Evolutionary conservation across 2,797 vertebrate genomes (phyloP), one percentile per base, ranked within the genome.

Genomic region (Ctenopoma kingsleyae): DNA sequence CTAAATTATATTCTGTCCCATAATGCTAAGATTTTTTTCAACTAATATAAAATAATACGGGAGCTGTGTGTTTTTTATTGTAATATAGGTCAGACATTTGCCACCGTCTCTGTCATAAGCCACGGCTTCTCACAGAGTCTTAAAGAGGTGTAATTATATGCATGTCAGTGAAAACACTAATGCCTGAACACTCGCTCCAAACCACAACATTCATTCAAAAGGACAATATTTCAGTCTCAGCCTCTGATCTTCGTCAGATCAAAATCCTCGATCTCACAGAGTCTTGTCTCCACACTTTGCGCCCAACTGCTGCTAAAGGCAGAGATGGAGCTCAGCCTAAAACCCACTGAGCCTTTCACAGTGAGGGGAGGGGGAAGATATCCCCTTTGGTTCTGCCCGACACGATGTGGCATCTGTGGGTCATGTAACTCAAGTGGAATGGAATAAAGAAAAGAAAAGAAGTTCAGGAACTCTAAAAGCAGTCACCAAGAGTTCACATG

Each of bases 401-500:
- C 82, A 56, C 17, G 65, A 86, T 82, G 86, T 78, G 83, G 75
- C 86, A 86, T 87, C 73, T 89, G 81, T 52, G 76, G 82, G 72
- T 71, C 71, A 80, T 85, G 80, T 83, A 86, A 87, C 67, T 87
- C 62, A 71, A 86, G 78, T 80, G 75, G 86, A 86, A 82, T 68
- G 69, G 76, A 84, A 76, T 83, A 72, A 79, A 70, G 40, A 41
- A 62, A 63, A 20, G 60, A 66, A 60, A 64, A 63, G 71, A 51
- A 48, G 61, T 81, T 67, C 16, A 76, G 59, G 66, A 61, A 35
- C 49, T 81, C 66, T 74, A 59, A 78, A 72, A 71, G 76, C 72
- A 78, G 84, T 89, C 85, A 85, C 58, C n/a, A 23, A 81, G 84
- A 90, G 80, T 74, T 90, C 81, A 87, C 55, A 23, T 71, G 76